Base-by-base conservation (phyloP, 2,113 vertebrate genomes). In the Crotalus helleri region DNA sequence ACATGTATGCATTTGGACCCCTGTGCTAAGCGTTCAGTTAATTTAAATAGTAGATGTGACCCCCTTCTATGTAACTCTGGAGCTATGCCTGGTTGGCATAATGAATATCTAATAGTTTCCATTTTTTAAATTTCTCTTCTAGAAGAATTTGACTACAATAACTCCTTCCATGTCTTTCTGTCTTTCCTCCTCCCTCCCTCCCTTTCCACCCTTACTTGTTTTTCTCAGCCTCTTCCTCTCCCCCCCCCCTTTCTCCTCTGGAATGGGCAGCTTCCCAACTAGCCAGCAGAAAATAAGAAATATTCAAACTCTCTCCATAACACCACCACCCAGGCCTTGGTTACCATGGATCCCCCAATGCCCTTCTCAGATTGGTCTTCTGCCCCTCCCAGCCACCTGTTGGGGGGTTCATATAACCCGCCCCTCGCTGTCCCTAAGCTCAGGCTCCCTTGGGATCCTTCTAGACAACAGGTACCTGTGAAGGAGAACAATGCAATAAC, bases 361-460 rank as follows among this genome's bases (percentile, higher is more conserved):
- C 85, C 93, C 54, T 85, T 88, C 92, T 86, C 26, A 11, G n/a
- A 61, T 87, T 58, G 57, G 57, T 10, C 59, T 87, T 29, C n/a
- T 87, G 91, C 59, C 69, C 93, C 92, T 88, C 93, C 92, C 93
- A 91, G 57, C 49, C 92, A 91, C 91, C 93, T 94, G 92, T 92
- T n/a, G 89, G 86, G 86, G 54, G 55, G 59, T 69, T 93, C 86
- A 89, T 92, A 92, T 91, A 92, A 88, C 93, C 92, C 89, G 4
- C 93, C 91, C 81, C 57, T 92, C 29, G 4, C 58, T 10, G 33
- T 85, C 51, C 74, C 91, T 87, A 64, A n/a, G 89, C 61, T 58
- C 85, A n/a, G 81, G 92, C 92, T 93, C 92, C 89, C 92, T 59
- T 92, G 89, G 91, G 91, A 88, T 89, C 92, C 44, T 64, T 92